phyloP scores from a whole-genome alignment of 2,113 vertebrate genomes.

The Seriola rivoliana region DNA sequence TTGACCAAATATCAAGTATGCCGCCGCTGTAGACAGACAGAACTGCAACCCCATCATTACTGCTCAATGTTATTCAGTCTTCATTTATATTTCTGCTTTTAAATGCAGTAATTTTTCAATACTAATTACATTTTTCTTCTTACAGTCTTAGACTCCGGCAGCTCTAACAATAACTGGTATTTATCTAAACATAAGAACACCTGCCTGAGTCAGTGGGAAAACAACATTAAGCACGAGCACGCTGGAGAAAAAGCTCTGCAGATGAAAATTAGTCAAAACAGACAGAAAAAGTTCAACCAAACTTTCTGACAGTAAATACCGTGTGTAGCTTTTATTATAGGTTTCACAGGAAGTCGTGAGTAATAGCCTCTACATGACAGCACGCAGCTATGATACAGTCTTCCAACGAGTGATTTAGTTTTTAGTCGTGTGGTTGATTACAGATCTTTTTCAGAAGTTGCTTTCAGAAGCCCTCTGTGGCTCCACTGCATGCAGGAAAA shows the following conservation, averaged over 20 bases:
- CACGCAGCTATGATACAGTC: neutral
- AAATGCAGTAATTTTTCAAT: neutral
- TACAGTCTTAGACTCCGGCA: neutral
- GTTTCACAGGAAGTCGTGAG: neutral
- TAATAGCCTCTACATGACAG: neutral
- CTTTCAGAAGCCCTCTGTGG: neutral
- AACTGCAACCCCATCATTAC: neutral
- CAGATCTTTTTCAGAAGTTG: neutral
- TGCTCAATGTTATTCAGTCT: neutral
- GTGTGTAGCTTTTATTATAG: neutral
- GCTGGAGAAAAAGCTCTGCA: neutral
- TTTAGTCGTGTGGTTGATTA: neutral
- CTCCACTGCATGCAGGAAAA: neutral
- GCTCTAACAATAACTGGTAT: neutral
- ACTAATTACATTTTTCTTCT: neutral
- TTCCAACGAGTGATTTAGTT: no score
- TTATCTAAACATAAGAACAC: conserved; percentile 6
- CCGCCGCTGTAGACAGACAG: neutral
- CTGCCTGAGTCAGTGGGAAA: neutral
- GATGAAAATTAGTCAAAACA: neutral
- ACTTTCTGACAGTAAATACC: neutral
- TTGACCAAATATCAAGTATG: neutral
- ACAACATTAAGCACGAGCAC: neutral
- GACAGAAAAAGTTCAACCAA: neutral
- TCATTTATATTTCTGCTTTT: neutral